Conservation (phyloP, 2,888 invertebrate genomes). For the Lepidochrysops patricia region DNA sequence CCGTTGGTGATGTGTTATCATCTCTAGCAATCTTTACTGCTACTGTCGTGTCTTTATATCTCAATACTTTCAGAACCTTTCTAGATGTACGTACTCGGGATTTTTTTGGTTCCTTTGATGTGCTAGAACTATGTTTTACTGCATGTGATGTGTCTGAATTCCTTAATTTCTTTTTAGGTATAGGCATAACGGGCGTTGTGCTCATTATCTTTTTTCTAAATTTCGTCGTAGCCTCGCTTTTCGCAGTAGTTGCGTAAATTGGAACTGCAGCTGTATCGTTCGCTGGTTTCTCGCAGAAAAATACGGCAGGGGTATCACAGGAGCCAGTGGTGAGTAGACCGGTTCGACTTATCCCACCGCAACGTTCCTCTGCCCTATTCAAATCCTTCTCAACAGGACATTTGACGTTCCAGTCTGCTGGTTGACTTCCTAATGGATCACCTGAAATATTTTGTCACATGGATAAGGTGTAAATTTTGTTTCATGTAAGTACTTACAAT, state of each 20-base stretch:
- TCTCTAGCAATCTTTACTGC: no score
- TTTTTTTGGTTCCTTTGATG: not conserved
- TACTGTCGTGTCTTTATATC: not conserved
- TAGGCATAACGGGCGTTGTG: not conserved
- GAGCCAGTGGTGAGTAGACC: constrained; percentile 32
- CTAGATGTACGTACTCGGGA: not conserved
- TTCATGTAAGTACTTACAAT: no score
- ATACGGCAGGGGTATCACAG: constrained; percentile 35
- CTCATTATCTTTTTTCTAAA: not conserved
- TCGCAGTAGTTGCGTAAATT: not conserved
- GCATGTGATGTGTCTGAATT: not conserved
- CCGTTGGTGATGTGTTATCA: no score
- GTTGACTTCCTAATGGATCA: constrained; percentile 29
- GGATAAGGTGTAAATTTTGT: no score
- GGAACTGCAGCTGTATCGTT: constrained; percentile 13
- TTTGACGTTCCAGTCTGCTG: constrained; percentile 35
- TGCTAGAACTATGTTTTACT: not conserved
- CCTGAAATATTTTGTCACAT: no score
- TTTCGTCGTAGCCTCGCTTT: not conserved
- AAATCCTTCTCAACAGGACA: constrained; percentile 25
- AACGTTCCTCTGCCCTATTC: constrained; percentile 27
- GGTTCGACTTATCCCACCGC: constrained; percentile 37
- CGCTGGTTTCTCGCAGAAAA: constrained; percentile 42
- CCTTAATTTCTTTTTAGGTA: not conserved
- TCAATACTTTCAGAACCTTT: not conserved